Base-by-base conservation (phyloP, 1,140 invertebrate species). In the Drosophila kohkoa region DNA sequence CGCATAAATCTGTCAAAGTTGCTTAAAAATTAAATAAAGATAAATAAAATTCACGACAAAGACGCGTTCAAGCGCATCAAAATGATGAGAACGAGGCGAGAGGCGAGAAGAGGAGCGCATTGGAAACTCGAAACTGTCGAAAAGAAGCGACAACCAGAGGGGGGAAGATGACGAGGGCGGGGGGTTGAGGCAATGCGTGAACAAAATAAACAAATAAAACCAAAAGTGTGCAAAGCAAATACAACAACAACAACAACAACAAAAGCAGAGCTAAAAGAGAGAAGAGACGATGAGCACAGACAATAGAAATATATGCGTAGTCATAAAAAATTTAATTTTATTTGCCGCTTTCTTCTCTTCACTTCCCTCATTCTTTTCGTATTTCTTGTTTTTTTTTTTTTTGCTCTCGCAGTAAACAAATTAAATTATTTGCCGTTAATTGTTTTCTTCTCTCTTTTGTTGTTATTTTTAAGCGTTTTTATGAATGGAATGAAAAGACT, bases 1-100 rank as follows among this genome's bases (percentile, higher is more conserved):
- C 80, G 76, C 80, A 82, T 82, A 82, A 82, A 82, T 82, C 81
- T 82, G 81, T 82, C 81, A 82, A 82, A 82, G 81, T 82, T 82
- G 81, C 63, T 82, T 79, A 82, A 82, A 82, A 82, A 82, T 82
- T 79, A 82, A 82, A 82, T 82, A 82, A 82, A 82, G 76, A 82
- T 82, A 82, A 82, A 82, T 82, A 82, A 82, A 82, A 82, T 67
- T 66, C 75, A 75, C 48, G 73, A 82, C 59, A 74, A 81, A 75
- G 70, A 64, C 66, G 79, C 79, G 75, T 81, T 77, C 66, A 77
- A 59, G 63, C 79, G 78, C 78, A 77, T 66, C 79, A 73, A 77
- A 69, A 11, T 69, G 65, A 74, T 49, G 75, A 16, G 35, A 30
- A 10, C 16, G 46, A 4, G 4, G 15, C 20, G 10, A 13, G 15